Evolutionary conservation across 2,113 vertebrate species (phyloP).

Genomic region (Meriones unguiculatus): DNA sequence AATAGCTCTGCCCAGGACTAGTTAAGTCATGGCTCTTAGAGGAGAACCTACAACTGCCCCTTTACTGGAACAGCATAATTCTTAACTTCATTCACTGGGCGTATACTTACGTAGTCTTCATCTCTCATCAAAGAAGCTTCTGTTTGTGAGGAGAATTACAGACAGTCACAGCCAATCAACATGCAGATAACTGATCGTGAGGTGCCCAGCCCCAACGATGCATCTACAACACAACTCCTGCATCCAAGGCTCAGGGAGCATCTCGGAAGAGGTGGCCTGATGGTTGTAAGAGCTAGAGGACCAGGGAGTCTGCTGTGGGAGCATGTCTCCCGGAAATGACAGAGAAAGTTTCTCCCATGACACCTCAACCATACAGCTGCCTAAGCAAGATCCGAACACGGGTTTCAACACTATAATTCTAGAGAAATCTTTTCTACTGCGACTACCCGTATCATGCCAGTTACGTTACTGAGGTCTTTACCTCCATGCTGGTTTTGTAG

Average conservation of each 20-base stretch:
- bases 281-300: not conserved
- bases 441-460: not conserved
- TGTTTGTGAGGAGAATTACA: not conserved
- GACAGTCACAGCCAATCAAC: not conserved
- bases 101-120: not conserved
- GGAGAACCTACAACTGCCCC: not conserved
- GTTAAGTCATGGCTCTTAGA: not conserved
- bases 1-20: not conserved
- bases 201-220: not conserved
- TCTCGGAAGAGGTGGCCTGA: not conserved
- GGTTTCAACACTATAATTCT: not conserved
- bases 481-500: constrained; percentile 54
- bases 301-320: not conserved
- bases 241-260: not conserved
- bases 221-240: not conserved
- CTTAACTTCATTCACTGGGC: not conserved
- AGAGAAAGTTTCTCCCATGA: not conserved
- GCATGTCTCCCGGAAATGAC: not conserved
- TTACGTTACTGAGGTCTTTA: constrained; percentile 42
- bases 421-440: not conserved
- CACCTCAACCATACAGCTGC: not conserved
- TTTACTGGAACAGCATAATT: not conserved
- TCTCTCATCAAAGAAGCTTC: not conserved
- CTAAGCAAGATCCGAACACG: not conserved
- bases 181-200: not conserved